These are phyloP conservation scores for Hyposmocoma kahamanoa DNA, from an alignment of 1,140 invertebrate genomes.

Conservation along the genomic window DNA sequence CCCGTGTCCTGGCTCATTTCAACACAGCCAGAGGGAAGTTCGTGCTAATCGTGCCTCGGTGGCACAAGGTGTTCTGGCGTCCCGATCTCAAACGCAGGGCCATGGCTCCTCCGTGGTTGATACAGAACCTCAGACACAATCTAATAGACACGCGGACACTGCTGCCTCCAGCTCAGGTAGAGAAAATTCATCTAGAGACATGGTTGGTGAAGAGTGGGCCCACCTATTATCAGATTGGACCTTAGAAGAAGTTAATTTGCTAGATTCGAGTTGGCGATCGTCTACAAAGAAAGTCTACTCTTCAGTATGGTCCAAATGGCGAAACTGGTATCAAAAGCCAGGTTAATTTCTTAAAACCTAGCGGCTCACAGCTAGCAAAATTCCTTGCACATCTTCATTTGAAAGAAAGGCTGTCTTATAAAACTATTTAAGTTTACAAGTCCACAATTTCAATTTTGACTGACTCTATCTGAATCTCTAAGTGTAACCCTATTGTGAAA, in stretches of 20 bases:
- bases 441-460: background rate
- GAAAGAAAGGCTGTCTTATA: background rate
- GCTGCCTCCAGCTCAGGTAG: constrained; percentile 11
- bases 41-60: background rate
- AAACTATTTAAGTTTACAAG: constrained; percentile 5
- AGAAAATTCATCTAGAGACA: constrained; percentile 10
- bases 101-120: background rate
- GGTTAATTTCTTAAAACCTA: background rate
- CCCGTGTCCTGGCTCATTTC: constrained; percentile 20
- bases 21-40: constrained; percentile 13
- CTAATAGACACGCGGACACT: constrained; percentile 15
- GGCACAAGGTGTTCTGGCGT: background rate
- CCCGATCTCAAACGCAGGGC: background rate
- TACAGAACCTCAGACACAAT: constrained; percentile 4
- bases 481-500: background rate
- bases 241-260: constrained; percentile 6
- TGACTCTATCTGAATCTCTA: background rate
- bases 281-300: constrained; percentile 16
- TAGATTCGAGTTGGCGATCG: constrained; percentile 11
- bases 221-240: constrained; percentile 10
- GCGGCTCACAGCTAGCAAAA: background rate
- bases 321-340: constrained; percentile 11
- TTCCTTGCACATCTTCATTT: constrained; percentile 1
- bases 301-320: constrained; percentile 14
- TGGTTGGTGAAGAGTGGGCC: background rate